Base-by-base conservation (phyloP, 1,140 invertebrate species). In the Yoshiicerus persimilis region DNA sequence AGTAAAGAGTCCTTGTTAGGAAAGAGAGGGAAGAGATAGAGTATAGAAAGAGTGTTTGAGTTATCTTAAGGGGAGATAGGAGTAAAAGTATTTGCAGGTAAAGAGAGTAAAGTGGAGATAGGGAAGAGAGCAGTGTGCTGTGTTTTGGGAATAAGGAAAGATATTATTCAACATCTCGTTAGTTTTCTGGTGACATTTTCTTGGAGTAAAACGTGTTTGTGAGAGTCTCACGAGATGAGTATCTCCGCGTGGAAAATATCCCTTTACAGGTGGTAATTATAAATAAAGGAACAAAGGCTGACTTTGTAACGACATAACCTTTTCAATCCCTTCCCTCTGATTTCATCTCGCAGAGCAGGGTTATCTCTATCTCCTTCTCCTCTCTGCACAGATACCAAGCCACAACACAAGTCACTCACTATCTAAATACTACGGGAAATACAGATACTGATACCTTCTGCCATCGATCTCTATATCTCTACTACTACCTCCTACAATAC, bases 261-360 rank as follows among this genome's bases (percentile, higher is more conserved):
- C 66, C 39, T 87, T 86, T 86, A 88, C 87, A 88, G 87, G 87
- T 88, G 87, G 87, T 88, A 88, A 88, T 88, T 88, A 88, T 86
- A 88, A 88, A 88, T 85, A 62, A 56, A 84, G 87, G 83, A 88
- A 87, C 87, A 87, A 87, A 87, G 30, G 11, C 34, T 62, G 87
- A 66, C 70, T 87, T 87, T 87, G 86, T 87, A 87, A 87, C 86
- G 86, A 88, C 87, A 88, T 88, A 88, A 88, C 80, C 87, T 88
- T 88, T 88, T 77, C 86, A 75, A 84, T 84, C 83, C 83, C 83
- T 84, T 62, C 83, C 83, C 83, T 56, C 77, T 47, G 83, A 84
- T 84, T 62, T 84, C 83, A 84, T 84, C 83, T 84, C 11, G 23
- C 47, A 47, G 39, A 84, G 2, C n/a, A 47, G 23, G 25, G 38